These are phyloP conservation scores for Dendrolimus houi DNA, from an alignment of 2,888 invertebrate genomes.

Conservation along the genomic window DNA sequence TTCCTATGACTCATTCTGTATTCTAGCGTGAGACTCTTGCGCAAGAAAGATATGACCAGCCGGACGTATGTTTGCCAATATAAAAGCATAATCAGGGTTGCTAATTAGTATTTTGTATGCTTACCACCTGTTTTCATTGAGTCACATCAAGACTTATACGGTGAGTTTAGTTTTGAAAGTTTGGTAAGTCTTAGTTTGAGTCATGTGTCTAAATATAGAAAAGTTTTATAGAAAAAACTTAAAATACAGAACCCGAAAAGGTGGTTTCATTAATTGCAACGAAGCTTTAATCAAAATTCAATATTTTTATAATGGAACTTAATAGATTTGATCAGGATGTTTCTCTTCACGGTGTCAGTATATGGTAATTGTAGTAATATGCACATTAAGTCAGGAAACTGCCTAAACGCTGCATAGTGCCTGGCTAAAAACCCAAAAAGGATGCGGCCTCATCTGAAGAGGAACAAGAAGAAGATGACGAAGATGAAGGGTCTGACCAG, in stretches of 20 bases:
- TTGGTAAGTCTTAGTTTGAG: no score
- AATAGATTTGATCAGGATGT: no score
- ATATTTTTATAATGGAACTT: no score
- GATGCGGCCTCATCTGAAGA: conserved; percentile 67
- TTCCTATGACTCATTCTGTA: neutral
- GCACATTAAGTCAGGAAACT: no score
- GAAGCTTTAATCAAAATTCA: no score
- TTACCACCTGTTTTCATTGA: neutral
- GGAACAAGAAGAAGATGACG: conserved; percentile 69
- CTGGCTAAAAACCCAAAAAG: conserved; percentile 43
- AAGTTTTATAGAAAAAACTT: no score
- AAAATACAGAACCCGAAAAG: no score
- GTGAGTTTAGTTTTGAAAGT: neutral
- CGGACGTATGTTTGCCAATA: neutral
- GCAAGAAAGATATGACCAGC: neutral
- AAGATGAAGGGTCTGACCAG: conserved; percentile 72
- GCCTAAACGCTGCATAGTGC: no score
- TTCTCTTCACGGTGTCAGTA: no score
- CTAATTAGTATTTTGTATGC: neutral
- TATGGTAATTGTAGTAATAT: no score
- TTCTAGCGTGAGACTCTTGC: neutral
- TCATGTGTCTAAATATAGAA: no score
- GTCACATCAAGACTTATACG: neutral
- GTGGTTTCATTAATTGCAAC: no score
- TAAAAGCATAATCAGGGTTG: neutral